Evolutionary conservation across 2,888 invertebrate species (phyloP).

Genomic region (Andrena praecox): DNA sequence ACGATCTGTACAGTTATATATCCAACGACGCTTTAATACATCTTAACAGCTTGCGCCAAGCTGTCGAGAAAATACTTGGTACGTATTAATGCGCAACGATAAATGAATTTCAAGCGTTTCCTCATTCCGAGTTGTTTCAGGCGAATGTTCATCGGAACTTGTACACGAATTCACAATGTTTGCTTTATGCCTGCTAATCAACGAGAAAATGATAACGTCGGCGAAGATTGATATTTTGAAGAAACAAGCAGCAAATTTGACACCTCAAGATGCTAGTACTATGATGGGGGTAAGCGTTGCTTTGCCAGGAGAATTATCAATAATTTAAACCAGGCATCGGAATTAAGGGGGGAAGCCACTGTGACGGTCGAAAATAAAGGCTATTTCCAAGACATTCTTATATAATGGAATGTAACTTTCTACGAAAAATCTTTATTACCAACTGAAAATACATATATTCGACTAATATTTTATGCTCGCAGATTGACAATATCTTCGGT

Average conservation of each 20-base stretch:
- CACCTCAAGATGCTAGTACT: conserved; percentile 86
- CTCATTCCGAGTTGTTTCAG: conserved; percentile 62
- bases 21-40: conserved; percentile 80
- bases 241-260: conserved; percentile 87
- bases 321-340: too few relatives aligned
- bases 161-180: conserved; percentile 88
- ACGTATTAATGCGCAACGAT: conserved; percentile 44
- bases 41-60: conserved; percentile 83
- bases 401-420: too few relatives aligned
- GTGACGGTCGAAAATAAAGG: too few relatives aligned
- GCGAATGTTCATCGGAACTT: conserved; percentile 87
- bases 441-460: too few relatives aligned
- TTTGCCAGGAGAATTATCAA: background rate
- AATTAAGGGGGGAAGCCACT: too few relatives aligned
- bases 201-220: conserved; percentile 87
- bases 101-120: conserved; percentile 29
- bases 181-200: conserved; percentile 88
- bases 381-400: too few relatives aligned
- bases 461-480: too few relatives aligned
- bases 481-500: too few relatives aligned
- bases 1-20: conserved; percentile 85
- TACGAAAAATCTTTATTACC: too few relatives aligned
- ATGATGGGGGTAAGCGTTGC: conserved; percentile 86
- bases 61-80: conserved; percentile 77
- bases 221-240: conserved; percentile 87